These are phyloP conservation scores for Drosophila bunnanda DNA, from an alignment of 2,888 invertebrate species.

Conservation along the genomic window DNA sequence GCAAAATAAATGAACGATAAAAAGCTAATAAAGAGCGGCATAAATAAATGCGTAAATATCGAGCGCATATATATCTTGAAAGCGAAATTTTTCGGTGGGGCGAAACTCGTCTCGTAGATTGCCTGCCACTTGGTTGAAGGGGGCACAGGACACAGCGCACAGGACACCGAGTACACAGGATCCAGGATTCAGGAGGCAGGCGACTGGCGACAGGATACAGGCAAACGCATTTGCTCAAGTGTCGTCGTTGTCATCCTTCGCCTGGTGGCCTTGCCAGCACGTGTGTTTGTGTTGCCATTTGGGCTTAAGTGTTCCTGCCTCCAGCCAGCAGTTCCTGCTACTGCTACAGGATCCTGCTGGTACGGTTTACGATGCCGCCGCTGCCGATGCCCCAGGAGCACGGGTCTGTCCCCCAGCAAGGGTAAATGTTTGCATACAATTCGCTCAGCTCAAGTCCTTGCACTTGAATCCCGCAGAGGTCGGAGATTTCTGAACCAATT, in stretches of 20 bases:
- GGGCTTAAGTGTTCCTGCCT: slow-evolving; percentile 48
- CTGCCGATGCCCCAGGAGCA: slow-evolving; percentile 1
- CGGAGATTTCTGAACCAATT: slow-evolving; percentile 5
- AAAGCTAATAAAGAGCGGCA: slow-evolving; percentile 76
- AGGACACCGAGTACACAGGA: not conserved
- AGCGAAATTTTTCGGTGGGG: slow-evolving; percentile 12
- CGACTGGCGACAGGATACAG: slow-evolving; percentile 3
- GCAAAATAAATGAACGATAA: slow-evolving; percentile 81
- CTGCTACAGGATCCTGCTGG: slow-evolving; percentile 13
- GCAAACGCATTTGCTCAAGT: slow-evolving; percentile 32
- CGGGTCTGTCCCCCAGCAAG: slow-evolving; percentile 3
- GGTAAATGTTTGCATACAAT: slow-evolving; percentile 41
- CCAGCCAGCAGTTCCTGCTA: slow-evolving; percentile 13
- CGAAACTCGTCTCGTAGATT: slow-evolving; percentile 36
- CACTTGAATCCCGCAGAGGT: slow-evolving; percentile 20
- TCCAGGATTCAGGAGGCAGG: slow-evolving; percentile 11
- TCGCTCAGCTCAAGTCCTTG: slow-evolving; percentile 23
- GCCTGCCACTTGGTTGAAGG: slow-evolving; percentile 26
- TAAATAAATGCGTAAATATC: slow-evolving; percentile 75
- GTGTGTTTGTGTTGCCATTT: slow-evolving; percentile 55
- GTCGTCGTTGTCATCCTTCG: slow-evolving; percentile 31
- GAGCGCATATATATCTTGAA: slow-evolving; percentile 42
- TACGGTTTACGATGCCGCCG: not conserved
- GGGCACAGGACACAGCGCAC: not conserved
- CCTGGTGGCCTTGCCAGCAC: slow-evolving; percentile 42